Conservation (phyloP, 2,888 invertebrate genomes). For the Molanna angustata region DNA sequence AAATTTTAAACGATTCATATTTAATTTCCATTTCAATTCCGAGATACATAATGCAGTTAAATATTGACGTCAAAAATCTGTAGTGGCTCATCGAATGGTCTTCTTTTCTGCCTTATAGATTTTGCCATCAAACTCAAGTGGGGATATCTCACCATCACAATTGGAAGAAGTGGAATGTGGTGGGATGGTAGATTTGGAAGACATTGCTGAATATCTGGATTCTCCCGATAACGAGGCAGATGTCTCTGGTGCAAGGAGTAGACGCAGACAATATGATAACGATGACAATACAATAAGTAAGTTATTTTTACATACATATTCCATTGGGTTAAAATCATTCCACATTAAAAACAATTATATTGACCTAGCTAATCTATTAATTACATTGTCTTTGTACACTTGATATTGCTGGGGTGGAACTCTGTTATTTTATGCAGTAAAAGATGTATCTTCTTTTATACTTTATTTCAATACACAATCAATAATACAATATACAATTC, state of each 20-base stretch:
- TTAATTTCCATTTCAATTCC: too few relatives aligned
- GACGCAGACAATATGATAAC: conserved; percentile 4
- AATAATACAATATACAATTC: too few relatives aligned
- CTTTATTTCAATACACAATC: too few relatives aligned
- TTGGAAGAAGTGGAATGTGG: conserved; percentile 14
- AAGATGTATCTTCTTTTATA: too few relatives aligned
- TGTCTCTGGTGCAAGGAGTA: background rate
- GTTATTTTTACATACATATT: conserved; percentile 1
- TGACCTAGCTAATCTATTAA: too few relatives aligned
- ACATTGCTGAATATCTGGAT: conserved; percentile 16
- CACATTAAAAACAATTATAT: too few relatives aligned
- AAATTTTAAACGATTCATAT: too few relatives aligned
- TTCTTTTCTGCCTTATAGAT: background rate
- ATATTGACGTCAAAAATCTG: background rate
- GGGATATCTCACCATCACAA: conserved; percentile 8
- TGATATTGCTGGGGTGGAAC: too few relatives aligned
- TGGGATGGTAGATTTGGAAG: conserved; percentile 14
- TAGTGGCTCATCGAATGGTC: background rate
- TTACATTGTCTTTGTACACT: too few relatives aligned
- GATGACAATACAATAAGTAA: conserved; percentile 18
- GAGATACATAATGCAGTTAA: too few relatives aligned
- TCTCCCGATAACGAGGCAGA: background rate
- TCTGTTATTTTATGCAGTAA: too few relatives aligned
- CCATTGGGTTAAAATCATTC: background rate
- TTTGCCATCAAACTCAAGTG: conserved; percentile 5